phyloP scores from a whole-genome alignment of 1,140 invertebrate species.

The Drosophila malerkotliana region DNA sequence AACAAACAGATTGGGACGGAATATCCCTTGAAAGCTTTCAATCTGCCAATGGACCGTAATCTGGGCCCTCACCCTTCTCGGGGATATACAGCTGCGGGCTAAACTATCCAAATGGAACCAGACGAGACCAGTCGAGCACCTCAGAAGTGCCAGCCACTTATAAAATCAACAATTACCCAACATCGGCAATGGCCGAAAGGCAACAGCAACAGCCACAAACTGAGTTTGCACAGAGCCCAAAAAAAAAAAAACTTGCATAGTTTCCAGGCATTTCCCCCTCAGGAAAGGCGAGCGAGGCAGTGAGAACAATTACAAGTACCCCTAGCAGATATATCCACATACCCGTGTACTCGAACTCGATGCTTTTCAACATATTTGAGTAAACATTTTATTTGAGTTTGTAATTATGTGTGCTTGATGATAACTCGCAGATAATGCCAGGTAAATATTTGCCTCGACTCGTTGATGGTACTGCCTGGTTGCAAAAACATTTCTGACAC shows the following conservation, averaged over 20 bases:
- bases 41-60: slow-evolving; percentile 1
- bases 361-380: slow-evolving; percentile 72
- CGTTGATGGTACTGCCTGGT: slow-evolving; percentile 36
- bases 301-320: slow-evolving; percentile 62
- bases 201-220: slow-evolving; percentile 21
- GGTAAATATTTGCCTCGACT: slow-evolving; percentile 64
- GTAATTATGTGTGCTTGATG: slow-evolving; percentile 78
- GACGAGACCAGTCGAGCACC: slow-evolving; percentile 37
- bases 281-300: slow-evolving; percentile 18
- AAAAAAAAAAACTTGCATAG: slow-evolving; percentile 16
- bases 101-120: slow-evolving; percentile 31
- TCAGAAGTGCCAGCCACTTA: slow-evolving; percentile 55
- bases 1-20: slow-evolving; percentile 2
- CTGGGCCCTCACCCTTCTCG: slow-evolving; percentile 10
- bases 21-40: neutral
- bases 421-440: slow-evolving; percentile 77
- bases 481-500: slow-evolving; percentile 67
- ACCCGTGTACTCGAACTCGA: neutral
- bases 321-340: slow-evolving; percentile 33
- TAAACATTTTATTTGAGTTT: slow-evolving; percentile 79
- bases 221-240: slow-evolving; percentile 52
- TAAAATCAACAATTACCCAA: slow-evolving; percentile 70
- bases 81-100: slow-evolving; percentile 30
- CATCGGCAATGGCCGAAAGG: slow-evolving; percentile 25
- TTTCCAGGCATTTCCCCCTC: neutral